phyloP scores from a whole-genome alignment of 2,113 vertebrate species.

The Oostethus manadensis region DNA sequence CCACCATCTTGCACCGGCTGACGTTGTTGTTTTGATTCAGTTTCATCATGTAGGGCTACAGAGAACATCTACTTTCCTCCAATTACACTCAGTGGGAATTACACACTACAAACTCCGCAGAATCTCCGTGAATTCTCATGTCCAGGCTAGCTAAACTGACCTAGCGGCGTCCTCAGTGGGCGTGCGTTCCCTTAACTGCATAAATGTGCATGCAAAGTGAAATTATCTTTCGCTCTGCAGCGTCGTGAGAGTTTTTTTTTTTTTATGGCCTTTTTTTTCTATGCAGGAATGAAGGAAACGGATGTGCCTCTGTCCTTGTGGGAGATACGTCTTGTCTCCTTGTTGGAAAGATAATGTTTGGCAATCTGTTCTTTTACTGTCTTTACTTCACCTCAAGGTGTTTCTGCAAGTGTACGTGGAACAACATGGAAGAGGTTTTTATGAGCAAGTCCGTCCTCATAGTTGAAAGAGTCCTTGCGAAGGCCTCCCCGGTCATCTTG shows the following conservation, averaged over 20 bases:
- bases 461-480: conserved; percentile 33
- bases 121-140: conserved; percentile 5
- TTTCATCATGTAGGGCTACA: conserved; percentile 14
- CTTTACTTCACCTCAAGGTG: conserved; percentile 33
- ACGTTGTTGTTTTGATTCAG: background rate
- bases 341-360: conserved; percentile 34
- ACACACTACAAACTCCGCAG: conserved; percentile 17
- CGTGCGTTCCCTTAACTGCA: conserved; percentile 18
- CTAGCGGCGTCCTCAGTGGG: conserved; percentile 22
- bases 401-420: conserved; percentile 11
- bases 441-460: conserved; percentile 43
- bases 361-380: conserved; percentile 38
- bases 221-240: conserved; percentile 12
- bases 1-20: too few relatives aligned
- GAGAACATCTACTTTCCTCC: conserved; percentile 37
- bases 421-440: conserved; percentile 32
- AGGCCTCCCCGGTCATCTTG: conserved; percentile 9
- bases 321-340: conserved; percentile 20
- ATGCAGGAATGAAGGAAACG: conserved; percentile 5
- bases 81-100: conserved; percentile 34
- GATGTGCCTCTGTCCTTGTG: conserved; percentile 22
- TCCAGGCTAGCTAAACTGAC: conserved; percentile 5
- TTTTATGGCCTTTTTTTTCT: background rate
- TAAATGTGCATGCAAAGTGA: conserved; percentile 20
- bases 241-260: background rate